A percentile compares a stretch with the other conserved stretches of the same genome.
Evolutionary conservation across 37 sponge, comb jelly and placozoan genomes (phyloP).

Genomic region (Eunapius fragilis): DNA sequence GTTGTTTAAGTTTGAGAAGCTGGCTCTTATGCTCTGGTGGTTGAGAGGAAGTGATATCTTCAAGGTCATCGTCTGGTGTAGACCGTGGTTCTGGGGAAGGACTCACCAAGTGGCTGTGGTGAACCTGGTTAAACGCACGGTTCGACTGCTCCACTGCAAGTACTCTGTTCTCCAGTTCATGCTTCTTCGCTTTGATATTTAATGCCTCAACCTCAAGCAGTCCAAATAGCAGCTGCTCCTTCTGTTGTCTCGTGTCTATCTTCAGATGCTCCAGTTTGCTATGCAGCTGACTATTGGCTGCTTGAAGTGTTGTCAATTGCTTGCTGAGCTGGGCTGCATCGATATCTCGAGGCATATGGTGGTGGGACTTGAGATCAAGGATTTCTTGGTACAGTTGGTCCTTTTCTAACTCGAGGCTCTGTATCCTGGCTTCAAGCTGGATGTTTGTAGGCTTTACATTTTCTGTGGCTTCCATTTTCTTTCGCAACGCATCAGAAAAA

Average conservation of each 20-base stretch:
- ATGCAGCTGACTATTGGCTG: constrained; percentile 34
- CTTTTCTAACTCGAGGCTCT: constrained; percentile 59
- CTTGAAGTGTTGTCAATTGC: constrained; percentile 30
- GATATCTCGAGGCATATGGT: constrained; percentile 24
- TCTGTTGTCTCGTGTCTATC: constrained; percentile 54
- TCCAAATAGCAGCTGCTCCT: constrained; percentile 59
- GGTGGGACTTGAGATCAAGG: constrained; percentile 35
- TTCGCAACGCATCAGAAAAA: constrained; percentile 28
- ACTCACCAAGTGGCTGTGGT: neutral
- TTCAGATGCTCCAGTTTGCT: constrained; percentile 34
- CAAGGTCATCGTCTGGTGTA: neutral
- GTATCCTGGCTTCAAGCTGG: constrained; percentile 29
- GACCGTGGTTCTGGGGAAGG: neutral
- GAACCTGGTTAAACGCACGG: neutral
- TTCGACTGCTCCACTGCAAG: constrained; percentile 37
- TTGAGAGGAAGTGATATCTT: neutral
- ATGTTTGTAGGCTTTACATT: constrained; percentile 9
- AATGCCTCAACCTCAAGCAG: constrained; percentile 71
- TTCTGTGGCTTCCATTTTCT: constrained; percentile 35
- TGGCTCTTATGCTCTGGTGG: constrained; percentile 50
- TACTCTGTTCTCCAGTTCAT: constrained; percentile 49
- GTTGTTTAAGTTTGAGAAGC: constrained; percentile 53
- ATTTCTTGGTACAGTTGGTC: constrained; percentile 54
- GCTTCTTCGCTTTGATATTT: constrained; percentile 46
- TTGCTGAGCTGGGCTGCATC: constrained; percentile 52